phyloP scores from a whole-genome alignment of 2,888 invertebrate species.

The Scaptomyza caliginosa region DNA sequence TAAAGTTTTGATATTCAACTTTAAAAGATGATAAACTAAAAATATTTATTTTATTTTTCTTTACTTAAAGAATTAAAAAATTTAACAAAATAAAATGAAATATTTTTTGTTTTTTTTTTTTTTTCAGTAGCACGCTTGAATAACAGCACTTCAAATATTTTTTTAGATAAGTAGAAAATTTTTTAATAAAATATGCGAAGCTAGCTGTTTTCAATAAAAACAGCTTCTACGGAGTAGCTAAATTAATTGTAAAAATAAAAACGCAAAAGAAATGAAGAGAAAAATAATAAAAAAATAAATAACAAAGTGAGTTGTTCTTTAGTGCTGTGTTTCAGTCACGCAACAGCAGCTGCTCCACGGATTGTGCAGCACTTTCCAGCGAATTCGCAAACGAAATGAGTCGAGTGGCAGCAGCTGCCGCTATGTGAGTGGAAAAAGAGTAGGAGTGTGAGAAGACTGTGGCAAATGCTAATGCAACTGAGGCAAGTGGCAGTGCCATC shows the following conservation, averaged over 20 bases:
- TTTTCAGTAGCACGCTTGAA: no score
- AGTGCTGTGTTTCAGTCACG: conserved; percentile 12
- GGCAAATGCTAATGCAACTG: conserved; percentile 45
- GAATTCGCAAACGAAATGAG: conserved; percentile 46
- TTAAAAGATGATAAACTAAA: no score
- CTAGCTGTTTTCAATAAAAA: background rate
- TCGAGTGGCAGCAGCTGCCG: conserved; percentile 52
- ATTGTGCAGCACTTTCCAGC: conserved; percentile 32
- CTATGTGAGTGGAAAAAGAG: background rate
- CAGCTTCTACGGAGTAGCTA: conserved; percentile 30
- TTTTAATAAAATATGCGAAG: no score
- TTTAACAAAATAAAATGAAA: no score
- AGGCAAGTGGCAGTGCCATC: conserved; percentile 36
- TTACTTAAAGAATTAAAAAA: no score
- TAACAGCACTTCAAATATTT: no score
- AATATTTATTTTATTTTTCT: no score
- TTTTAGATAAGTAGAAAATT: no score
- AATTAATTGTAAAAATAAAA: conserved; percentile 61
- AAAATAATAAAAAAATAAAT: conserved; percentile 27
- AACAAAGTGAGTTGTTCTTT: conserved; percentile 2
- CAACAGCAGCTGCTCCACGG: conserved; percentile 26
- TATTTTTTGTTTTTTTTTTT: no score
- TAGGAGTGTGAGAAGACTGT: background rate
- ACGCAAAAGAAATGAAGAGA: background rate
- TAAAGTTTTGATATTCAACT: no score